Percentiles rank a stretch among this genome's conserved stretches.
Conservation (phyloP, 2,797 vertebrate genomes). For the Semaprochilodus insignis region DNA sequence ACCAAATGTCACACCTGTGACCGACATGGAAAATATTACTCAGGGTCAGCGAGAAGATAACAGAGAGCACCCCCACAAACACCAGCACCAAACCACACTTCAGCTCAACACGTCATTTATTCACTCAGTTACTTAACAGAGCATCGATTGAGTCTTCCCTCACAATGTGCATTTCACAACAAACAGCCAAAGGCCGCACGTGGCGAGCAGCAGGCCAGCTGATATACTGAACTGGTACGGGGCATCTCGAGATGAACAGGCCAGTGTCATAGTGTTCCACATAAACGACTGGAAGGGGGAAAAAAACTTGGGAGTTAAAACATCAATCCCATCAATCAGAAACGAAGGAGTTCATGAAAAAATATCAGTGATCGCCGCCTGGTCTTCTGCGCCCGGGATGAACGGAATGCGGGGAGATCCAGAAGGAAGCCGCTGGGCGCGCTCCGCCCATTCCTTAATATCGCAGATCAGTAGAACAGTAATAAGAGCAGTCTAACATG, state of each 20-base stretch:
- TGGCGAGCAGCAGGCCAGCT: constrained; percentile 6
- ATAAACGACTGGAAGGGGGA: constrained; percentile 43
- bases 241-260: constrained; percentile 28
- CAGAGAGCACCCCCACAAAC: not conserved
- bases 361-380: constrained; percentile 25
- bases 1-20: not conserved
- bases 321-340: constrained; percentile 26
- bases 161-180: constrained; percentile 46
- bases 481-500: constrained; percentile 58
- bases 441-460: constrained; percentile 10
- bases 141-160: constrained; percentile 39
- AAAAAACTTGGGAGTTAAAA: constrained; percentile 60
- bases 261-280: constrained; percentile 53
- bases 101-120: constrained; percentile 45
- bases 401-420: not conserved
- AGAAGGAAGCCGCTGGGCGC: constrained; percentile 15
- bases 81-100: not conserved
- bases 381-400: constrained; percentile 8
- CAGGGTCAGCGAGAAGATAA: not conserved
- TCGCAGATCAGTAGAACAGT: constrained; percentile 47
- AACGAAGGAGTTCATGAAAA: constrained; percentile 42
- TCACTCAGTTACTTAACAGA: constrained; percentile 40
- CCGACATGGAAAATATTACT: not conserved
- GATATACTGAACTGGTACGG: constrained; percentile 23
- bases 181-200: constrained; percentile 19